Percentiles rank a stretch among this genome's conserved stretches.
Conservation (phyloP, 1,140 invertebrate species). For the Anoplolepis gracilipes region DNA sequence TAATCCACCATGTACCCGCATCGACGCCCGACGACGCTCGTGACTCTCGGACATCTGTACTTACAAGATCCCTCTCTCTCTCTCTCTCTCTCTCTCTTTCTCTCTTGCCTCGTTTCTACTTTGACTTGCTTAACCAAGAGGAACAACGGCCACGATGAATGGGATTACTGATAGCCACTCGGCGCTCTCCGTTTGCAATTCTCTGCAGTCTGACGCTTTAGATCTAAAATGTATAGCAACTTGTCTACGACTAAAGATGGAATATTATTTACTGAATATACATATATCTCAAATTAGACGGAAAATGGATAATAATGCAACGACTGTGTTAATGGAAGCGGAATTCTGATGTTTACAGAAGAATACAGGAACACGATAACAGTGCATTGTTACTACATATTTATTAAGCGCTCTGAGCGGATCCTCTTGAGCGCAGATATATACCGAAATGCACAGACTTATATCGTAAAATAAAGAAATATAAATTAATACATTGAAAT, state of each 20-base stretch:
- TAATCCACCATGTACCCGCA: slow-evolving; percentile 47
- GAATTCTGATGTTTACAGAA: neutral
- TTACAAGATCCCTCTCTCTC: neutral
- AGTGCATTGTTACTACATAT: neutral
- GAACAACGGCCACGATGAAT: slow-evolving; percentile 48
- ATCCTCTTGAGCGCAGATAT: neutral
- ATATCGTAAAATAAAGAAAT: neutral
- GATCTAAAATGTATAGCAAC: neutral
- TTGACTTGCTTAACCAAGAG: slow-evolving; percentile 42
- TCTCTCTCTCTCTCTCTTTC: too few relatives aligned
- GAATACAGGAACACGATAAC: neutral
- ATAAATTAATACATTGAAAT: slow-evolving; percentile 11
- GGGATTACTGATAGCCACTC: slow-evolving; percentile 41
- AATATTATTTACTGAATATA: neutral
- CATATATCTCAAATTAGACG: neutral
- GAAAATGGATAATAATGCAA: slow-evolving; percentile 9
- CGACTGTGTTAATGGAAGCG: neutral
- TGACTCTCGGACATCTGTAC: slow-evolving; percentile 52
- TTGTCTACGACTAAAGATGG: slow-evolving; percentile 1
- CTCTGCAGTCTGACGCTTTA: neutral
- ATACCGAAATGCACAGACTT: neutral
- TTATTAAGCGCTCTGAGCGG: neutral
- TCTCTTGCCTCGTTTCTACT: slow-evolving; percentile 2
- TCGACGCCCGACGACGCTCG: slow-evolving; percentile 12
- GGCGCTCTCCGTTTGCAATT: slow-evolving; percentile 1